Evolutionary conservation across 2,113 vertebrate genomes (phyloP), one percentile per base, ranked within the genome.

Genomic region (Corythaeola cristata): DNA sequence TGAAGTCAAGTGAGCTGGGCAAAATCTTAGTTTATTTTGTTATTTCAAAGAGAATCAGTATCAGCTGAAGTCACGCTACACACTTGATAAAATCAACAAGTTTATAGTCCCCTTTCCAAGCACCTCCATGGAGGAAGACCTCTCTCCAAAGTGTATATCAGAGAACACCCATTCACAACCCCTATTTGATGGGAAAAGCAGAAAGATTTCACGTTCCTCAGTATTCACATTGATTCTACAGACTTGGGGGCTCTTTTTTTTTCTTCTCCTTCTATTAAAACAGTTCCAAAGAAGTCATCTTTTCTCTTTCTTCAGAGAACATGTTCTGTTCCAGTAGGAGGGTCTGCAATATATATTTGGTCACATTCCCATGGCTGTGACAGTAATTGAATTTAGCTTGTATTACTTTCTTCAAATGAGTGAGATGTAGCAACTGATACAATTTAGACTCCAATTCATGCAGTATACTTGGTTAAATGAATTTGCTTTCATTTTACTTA

Each of bases 221-320:
- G 3, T 52, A 47, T 33, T 68, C 20, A 37, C 17, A 50, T 18
- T 3, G 18, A 45, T 68, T 69, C 28, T 88, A 39, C 32, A 64
- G 12, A 49, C 8, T 16, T 35, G 3, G 5, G 1, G 6, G 2
- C 1, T 8, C 3, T 13, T 18, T 19, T 72, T 17, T 27, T 8
- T 12, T 4, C 27, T 37, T 53, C 5, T 67, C 45, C 8, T 5
- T 3, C 3, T 53, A 6, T 32, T 69, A 81, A 69, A 77, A 90
- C 11, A 59, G 6, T 15, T 90, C 16, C 22, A 73, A 82, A 76
- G 30, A 60, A 56, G 12, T 19, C 19, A 22, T 23, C 35, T 27
- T 11, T 75, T 49, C n/a, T 35, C 7, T 26, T 77, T 22, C 45
- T 74, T 90, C n/a, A 58, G 47, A 60, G 15, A 60, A 35, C 1